A percentile compares a stretch with the other conserved stretches of the same genome.
These are phyloP conservation scores for Yponomeuta sedellus DNA, from an alignment of 2,888 invertebrate genomes.

Conservation along the genomic window DNA sequence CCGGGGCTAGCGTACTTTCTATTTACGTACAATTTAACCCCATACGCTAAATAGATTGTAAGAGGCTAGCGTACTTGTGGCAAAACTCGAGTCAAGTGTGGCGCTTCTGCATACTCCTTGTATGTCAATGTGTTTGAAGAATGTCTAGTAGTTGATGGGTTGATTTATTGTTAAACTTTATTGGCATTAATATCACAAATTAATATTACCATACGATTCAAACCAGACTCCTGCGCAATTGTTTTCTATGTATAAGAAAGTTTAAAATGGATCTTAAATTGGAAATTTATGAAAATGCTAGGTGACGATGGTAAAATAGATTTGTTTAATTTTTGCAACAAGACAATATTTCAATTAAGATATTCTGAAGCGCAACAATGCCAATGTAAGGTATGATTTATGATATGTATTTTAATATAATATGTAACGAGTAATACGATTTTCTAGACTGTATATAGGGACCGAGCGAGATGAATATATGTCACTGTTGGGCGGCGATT, in stretches of 20 bases:
- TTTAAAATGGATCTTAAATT: slow-evolving; percentile 15
- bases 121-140: no score
- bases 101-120: no score
- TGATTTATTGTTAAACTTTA: slow-evolving; percentile 31
- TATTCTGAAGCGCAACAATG: slow-evolving; percentile 66
- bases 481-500: background rate
- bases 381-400: slow-evolving; percentile 50
- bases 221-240: background rate
- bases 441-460: background rate
- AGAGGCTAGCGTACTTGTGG: no score
- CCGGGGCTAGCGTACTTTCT: no score
- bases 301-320: slow-evolving; percentile 6
- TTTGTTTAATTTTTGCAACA: slow-evolving; percentile 37
- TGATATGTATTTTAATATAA: slow-evolving; percentile 13
- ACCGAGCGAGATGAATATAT: background rate
- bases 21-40: no score
- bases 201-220: slow-evolving; percentile 46
- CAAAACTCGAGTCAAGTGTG: no score
- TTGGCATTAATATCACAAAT: slow-evolving; percentile 69
- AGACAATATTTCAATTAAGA: slow-evolving; percentile 26
- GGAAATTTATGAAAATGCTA: slow-evolving; percentile 10
- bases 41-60: no score
- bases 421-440: background rate
- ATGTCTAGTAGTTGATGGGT: background rate
- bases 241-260: background rate